A percentile compares a stretch with the other conserved stretches of the same genome.
Evolutionary conservation across 1,140 invertebrate genomes (phyloP).

Genomic region (Drosophila serrata): DNA sequence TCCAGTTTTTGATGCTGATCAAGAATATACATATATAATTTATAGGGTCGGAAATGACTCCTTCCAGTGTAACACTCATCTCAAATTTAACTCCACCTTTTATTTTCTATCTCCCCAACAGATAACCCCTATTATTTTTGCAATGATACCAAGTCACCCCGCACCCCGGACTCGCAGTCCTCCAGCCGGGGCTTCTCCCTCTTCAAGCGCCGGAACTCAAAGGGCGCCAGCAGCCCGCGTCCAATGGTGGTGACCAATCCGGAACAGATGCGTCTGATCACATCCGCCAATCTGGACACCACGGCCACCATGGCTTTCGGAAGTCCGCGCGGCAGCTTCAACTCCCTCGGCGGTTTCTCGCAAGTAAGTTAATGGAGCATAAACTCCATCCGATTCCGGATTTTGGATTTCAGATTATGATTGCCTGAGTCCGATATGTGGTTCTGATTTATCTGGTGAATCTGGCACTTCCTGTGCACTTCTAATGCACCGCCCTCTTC

Average conservation of each 20-base stretch:
- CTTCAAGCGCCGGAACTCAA: slow-evolving; percentile 81
- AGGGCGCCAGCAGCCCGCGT: slow-evolving; percentile 78
- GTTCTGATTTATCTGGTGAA: slow-evolving; percentile 56
- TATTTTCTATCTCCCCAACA: slow-evolving; percentile 15
- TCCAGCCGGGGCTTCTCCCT: slow-evolving; percentile 78
- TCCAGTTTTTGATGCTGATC: too few relatives aligned
- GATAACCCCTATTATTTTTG: slow-evolving; percentile 84
- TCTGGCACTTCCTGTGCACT: slow-evolving; percentile 63
- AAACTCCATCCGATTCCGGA: neutral
- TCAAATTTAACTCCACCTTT: neutral
- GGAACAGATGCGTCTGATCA: slow-evolving; percentile 82
- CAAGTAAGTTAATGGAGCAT: slow-evolving; percentile 66
- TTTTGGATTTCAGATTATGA: slow-evolving; percentile 16
- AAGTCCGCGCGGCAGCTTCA: slow-evolving; percentile 82
- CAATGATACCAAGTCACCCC: slow-evolving; percentile 83
- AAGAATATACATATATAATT: too few relatives aligned
- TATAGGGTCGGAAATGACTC: too few relatives aligned
- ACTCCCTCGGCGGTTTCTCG: slow-evolving; percentile 76
- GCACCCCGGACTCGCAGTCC: slow-evolving; percentile 79
- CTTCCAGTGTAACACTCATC: too few relatives aligned
- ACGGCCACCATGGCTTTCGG: slow-evolving; percentile 79
- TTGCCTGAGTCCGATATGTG: slow-evolving; percentile 15
- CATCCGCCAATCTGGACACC: slow-evolving; percentile 81
- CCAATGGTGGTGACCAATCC: slow-evolving; percentile 57
- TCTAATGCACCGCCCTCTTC: slow-evolving; percentile 49